A percentile compares a stretch with the other conserved stretches of the same genome.
These are phyloP conservation scores for Anaspis maculata DNA, from an alignment of 2,888 invertebrate species.

Conservation along the genomic window DNA sequence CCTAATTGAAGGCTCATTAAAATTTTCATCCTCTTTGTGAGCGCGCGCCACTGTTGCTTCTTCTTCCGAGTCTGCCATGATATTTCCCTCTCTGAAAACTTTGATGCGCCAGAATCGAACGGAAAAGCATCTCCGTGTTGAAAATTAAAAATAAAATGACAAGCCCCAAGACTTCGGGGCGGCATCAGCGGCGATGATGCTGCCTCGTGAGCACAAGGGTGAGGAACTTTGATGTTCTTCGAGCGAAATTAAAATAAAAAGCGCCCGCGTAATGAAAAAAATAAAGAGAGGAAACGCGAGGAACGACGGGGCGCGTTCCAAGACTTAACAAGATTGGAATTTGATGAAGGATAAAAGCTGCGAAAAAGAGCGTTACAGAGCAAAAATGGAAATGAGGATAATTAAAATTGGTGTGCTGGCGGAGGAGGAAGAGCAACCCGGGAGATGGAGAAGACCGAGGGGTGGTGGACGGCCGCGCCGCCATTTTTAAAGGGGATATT, in stretches of 20 bases:
- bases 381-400: slow-evolving; percentile 36
- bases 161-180: too few relatives aligned
- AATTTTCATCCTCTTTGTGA: background rate
- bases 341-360: slow-evolving; percentile 36
- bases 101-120: background rate
- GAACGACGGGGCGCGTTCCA: slow-evolving; percentile 20
- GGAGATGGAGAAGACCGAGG: background rate
- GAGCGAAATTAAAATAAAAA: slow-evolving; percentile 26
- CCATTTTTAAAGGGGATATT: too few relatives aligned
- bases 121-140: background rate
- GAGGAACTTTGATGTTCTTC: slow-evolving; percentile 27
- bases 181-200: too few relatives aligned
- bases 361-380: slow-evolving; percentile 30
- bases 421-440: background rate
- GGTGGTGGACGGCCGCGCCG: too few relatives aligned
- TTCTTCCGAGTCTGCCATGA: background rate
- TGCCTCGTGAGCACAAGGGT: too few relatives aligned
- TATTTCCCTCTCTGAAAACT: background rate
- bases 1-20: background rate
- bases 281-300: too few relatives aligned
- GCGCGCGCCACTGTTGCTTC: background rate
- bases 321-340: slow-evolving; percentile 34
- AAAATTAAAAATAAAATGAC: background rate
- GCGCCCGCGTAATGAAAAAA: slow-evolving; percentile 31
- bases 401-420: slow-evolving; percentile 31